These are phyloP conservation scores for Pseudonaja textilis DNA, from an alignment of 2,113 vertebrate species.

Conservation along the genomic window DNA sequence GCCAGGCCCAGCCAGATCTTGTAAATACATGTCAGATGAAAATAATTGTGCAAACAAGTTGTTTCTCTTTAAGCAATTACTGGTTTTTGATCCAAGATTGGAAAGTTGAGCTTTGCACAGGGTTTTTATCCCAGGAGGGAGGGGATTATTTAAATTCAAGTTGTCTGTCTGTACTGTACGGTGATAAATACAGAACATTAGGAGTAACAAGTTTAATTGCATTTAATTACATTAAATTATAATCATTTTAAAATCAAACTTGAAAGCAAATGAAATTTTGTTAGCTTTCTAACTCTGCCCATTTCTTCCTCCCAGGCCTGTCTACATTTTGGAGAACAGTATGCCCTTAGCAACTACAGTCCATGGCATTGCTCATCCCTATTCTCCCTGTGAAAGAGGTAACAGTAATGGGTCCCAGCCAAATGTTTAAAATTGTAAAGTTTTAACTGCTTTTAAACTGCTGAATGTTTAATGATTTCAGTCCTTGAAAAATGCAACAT, in stretches of 20 bases:
- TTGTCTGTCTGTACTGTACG: neutral
- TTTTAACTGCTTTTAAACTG: neutral
- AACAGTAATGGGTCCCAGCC: neutral
- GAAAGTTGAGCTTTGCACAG: neutral
- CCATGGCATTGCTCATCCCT: neutral
- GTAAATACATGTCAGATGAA: neutral
- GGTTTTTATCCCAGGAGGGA: neutral
- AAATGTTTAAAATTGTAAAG: neutral
- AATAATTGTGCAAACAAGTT: neutral
- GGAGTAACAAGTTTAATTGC: neutral
- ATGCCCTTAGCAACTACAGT: neutral
- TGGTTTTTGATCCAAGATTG: neutral
- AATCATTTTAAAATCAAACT: neutral
- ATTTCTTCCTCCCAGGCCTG: neutral
- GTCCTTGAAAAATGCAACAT: neutral
- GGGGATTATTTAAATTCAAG: neutral
- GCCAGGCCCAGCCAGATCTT: neutral
- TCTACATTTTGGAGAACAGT: neutral
- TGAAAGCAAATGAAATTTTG: neutral
- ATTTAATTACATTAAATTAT: neutral
- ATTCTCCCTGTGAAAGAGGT: neutral
- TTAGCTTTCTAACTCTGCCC: neutral
- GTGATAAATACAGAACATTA: neutral
- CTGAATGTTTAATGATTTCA: neutral
- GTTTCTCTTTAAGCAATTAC: neutral